phyloP scores from a whole-genome alignment of 2,888 invertebrate species.

The Aporophyla lueneburgensis region DNA sequence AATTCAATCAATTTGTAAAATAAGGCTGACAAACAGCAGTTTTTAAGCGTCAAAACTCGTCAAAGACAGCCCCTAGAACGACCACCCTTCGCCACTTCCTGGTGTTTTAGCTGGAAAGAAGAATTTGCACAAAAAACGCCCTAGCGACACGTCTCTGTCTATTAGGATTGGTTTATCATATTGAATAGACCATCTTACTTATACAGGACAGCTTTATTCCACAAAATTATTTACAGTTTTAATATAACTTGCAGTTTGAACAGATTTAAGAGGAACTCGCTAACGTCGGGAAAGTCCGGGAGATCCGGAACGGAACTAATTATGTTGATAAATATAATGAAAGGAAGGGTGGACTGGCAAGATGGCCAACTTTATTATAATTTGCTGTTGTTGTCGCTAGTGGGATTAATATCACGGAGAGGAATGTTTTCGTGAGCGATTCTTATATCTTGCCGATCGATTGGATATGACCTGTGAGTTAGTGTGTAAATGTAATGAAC shows the following conservation, averaged over 20 bases:
- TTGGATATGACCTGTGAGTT: not conserved
- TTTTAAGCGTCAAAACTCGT: not conserved
- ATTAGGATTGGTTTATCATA: not conserved
- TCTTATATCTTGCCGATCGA: not conserved
- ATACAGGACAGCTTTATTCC: not conserved
- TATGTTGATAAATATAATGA: conserved; percentile 46
- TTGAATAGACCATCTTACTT: not conserved
- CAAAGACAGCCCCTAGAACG: too few species aligned
- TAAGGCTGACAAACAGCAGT: too few species aligned
- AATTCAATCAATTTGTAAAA: not conserved
- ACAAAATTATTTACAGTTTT: conserved; percentile 25
- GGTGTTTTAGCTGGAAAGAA: not conserved
- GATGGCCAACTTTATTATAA: conserved; percentile 34
- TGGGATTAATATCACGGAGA: conserved; percentile 19
- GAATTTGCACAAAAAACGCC: not conserved
- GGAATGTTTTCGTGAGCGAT: not conserved
- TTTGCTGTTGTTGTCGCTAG: conserved; percentile 16
- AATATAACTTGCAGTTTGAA: conserved; percentile 38
- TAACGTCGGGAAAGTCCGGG: conserved; percentile 30
- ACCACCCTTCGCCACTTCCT: not conserved
- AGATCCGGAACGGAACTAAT: conserved; percentile 42
- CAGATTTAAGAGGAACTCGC: conserved; percentile 17
- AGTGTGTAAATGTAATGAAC: not conserved
- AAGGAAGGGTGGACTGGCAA: conserved; percentile 25
- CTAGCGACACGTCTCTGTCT: not conserved